phyloP scores from a whole-genome alignment of 2,113 vertebrate genomes.

The Sylvia atricapilla region DNA sequence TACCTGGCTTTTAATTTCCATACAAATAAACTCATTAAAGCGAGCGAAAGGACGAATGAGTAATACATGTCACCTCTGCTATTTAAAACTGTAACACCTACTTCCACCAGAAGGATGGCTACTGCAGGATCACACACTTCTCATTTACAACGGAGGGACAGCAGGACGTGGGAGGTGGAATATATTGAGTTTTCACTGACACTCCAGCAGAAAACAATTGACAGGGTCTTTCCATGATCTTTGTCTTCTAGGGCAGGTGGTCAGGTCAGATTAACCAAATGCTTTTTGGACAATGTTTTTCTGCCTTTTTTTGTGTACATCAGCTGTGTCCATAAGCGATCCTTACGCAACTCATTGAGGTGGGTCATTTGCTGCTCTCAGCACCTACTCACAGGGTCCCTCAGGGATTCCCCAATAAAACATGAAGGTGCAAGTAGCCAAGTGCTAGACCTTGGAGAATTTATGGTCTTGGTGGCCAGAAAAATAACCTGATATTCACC shows the following conservation, averaged over 20 bases:
- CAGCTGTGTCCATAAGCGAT: not conserved
- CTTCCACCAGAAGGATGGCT: not conserved
- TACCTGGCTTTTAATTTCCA: constrained; percentile 28
- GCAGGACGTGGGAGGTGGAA: not conserved
- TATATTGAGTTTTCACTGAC: not conserved
- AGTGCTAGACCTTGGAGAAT: not conserved
- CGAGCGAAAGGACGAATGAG: not conserved
- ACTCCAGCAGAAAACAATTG: not conserved
- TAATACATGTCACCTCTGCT: constrained; percentile 20
- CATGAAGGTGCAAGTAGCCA: not conserved
- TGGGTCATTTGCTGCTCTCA: not conserved
- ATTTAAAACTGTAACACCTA: constrained; percentile 24
- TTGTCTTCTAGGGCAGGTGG: not conserved
- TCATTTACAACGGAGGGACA: not conserved
- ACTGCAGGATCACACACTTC: not conserved
- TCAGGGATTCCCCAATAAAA: not conserved
- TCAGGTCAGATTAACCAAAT: not conserved
- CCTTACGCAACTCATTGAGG: not conserved
- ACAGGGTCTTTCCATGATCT: not conserved
- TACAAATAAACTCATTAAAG: constrained; percentile 34
- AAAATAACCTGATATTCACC: not conserved
- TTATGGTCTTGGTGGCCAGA: not conserved
- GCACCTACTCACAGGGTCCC: not conserved
- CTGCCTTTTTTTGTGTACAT: not conserved
- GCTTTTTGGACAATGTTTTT: not conserved